Conservation (phyloP, 2,113 vertebrate genomes). For the Loxodonta africana region DNA sequence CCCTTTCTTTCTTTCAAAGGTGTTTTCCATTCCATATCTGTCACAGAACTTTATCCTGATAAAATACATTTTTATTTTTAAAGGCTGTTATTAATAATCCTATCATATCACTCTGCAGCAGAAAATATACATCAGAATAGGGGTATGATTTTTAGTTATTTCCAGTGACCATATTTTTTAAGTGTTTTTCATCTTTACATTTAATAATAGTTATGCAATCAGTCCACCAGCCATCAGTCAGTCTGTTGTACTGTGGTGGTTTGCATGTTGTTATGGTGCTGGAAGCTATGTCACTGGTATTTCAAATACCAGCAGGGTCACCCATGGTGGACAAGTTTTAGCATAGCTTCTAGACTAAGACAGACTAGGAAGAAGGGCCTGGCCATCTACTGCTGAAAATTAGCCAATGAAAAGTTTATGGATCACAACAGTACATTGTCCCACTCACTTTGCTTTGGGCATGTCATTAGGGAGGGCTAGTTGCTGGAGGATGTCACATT, state of each 20-base stretch:
- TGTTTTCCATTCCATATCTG: neutral
- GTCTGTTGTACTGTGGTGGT: neutral
- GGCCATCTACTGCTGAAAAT: neutral
- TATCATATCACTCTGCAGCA: neutral
- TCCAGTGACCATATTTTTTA: neutral
- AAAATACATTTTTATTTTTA: neutral
- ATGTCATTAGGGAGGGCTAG: neutral
- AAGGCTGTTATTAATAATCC: neutral
- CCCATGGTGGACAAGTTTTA: neutral
- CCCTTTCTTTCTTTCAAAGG: neutral
- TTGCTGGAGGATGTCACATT: neutral
- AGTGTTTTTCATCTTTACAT: constrained; percentile 20
- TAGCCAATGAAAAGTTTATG: neutral
- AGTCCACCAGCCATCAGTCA: neutral
- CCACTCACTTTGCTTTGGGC: neutral
- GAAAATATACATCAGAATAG: neutral
- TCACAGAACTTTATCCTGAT: neutral
- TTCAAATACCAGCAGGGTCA: neutral
- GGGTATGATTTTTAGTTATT: neutral
- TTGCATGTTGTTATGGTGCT: too few relatives aligned
- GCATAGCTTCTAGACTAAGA: neutral
- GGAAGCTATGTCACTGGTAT: too few relatives aligned
- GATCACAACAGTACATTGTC: neutral
- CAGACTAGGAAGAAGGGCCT: neutral
- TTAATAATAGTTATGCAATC: neutral